phyloP scores from a whole-genome alignment of 2,888 invertebrate species.

The Panorpa germanica region DNA sequence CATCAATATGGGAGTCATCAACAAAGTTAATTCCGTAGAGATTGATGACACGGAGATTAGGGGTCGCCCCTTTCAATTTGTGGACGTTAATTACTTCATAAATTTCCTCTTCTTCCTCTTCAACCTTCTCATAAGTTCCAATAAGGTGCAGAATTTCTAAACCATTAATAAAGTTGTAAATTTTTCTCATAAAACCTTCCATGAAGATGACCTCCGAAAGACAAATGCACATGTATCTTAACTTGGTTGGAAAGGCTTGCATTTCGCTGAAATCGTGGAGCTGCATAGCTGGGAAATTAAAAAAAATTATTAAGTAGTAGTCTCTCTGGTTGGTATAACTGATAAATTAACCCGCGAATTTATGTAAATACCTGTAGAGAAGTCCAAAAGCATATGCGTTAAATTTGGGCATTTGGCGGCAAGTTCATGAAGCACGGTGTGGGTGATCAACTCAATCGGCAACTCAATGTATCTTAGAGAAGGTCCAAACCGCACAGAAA shows the following conservation, averaged over 20 bases:
- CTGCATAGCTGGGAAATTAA: slow-evolving; percentile 60
- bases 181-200: slow-evolving; percentile 99
- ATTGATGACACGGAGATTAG: slow-evolving; percentile 93
- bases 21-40: slow-evolving; percentile 97
- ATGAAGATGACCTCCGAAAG: slow-evolving; percentile 98
- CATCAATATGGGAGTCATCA: slow-evolving; percentile 97
- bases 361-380: slow-evolving; percentile 53
- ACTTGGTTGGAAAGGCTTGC: slow-evolving; percentile 94
- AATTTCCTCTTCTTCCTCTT: slow-evolving; percentile 98
- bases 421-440: slow-evolving; percentile 90
- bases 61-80: slow-evolving; percentile 93
- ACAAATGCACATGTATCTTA: slow-evolving; percentile 89
- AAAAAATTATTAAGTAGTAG: slow-evolving; percentile 1
- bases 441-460: slow-evolving; percentile 90
- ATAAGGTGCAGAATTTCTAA: slow-evolving; percentile 92
- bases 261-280: slow-evolving; percentile 98
- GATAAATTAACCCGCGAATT: not conserved
- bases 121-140: slow-evolving; percentile 93
- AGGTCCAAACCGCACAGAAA: slow-evolving; percentile 74
- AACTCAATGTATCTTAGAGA: slow-evolving; percentile 81
- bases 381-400: slow-evolving; percentile 91
- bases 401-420: slow-evolving; percentile 91
- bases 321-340: slow-evolving; percentile 3
- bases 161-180: slow-evolving; percentile 98
- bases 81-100: slow-evolving; percentile 99